Conservation (phyloP, 1,140 invertebrate genomes). For the Coenobita brevimanus region DNA sequence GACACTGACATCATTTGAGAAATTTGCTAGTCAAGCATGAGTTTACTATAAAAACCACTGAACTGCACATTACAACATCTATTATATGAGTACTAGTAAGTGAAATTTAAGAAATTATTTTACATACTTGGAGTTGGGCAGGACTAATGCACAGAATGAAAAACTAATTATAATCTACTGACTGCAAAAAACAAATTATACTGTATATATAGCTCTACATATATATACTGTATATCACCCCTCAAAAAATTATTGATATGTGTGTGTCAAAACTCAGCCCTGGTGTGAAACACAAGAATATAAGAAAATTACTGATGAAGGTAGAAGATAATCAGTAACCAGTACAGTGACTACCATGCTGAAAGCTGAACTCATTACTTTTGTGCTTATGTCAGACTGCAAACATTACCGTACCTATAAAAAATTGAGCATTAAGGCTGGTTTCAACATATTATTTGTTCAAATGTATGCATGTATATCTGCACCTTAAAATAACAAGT, state of each 20-base stretch:
- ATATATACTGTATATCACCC: constrained; percentile 14
- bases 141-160: constrained; percentile 42
- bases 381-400: not conserved
- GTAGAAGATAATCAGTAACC: not conserved
- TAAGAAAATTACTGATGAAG: not conserved
- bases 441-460: constrained; percentile 25
- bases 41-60: constrained; percentile 38
- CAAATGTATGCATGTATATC: not conserved
- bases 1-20: not conserved
- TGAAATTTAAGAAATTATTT: too few species aligned
- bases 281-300: not conserved
- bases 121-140: not conserved
- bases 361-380: not conserved
- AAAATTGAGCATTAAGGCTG: constrained; percentile 48
- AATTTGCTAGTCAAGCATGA: constrained; percentile 28
- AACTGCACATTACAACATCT: constrained; percentile 42
- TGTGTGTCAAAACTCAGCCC: constrained; percentile 52
- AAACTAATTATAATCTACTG: constrained; percentile 33
- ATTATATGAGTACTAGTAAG: not conserved
- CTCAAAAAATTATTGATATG: constrained; percentile 53
- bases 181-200: constrained; percentile 30
- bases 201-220: too few species aligned
- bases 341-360: not conserved
- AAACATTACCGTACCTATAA: constrained; percentile 32
- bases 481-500: too few species aligned